Percentiles rank a stretch among this genome's conserved stretches.
Evolutionary conservation across 2,888 invertebrate genomes (phyloP).

Genomic region (Drosophila meridiana): DNA sequence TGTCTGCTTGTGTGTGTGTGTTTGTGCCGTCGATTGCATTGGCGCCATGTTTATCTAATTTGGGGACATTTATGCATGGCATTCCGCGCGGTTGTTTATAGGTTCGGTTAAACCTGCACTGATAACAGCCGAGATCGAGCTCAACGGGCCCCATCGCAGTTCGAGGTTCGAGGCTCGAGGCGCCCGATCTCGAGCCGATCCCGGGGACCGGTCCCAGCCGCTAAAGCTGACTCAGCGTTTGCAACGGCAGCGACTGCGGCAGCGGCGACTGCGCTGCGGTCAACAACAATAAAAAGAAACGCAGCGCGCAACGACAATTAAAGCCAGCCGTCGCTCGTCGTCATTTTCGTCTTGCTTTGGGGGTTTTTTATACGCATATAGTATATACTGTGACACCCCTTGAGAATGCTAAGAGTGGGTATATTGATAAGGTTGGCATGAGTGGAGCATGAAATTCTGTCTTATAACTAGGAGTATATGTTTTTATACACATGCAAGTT

Average conservation of each 20-base stretch:
- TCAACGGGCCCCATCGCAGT: slow-evolving; percentile 7
- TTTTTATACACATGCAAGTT: not conserved
- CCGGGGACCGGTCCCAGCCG: slow-evolving; percentile 40
- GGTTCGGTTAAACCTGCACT: slow-evolving; percentile 85
- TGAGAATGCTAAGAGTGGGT: not conserved
- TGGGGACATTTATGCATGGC: slow-evolving; percentile 85
- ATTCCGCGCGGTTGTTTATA: slow-evolving; percentile 85
- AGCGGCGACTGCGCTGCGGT: slow-evolving; percentile 47
- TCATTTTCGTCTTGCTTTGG: slow-evolving; percentile 41
- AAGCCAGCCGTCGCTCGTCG: slow-evolving; percentile 59
- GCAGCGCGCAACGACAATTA: slow-evolving; percentile 64
- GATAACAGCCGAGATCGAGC: slow-evolving; percentile 65
- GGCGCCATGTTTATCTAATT: slow-evolving; percentile 85
- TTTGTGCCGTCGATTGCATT: slow-evolving; percentile 82
- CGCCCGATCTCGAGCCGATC: slow-evolving; percentile 12
- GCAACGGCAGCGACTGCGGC: slow-evolving; percentile 6
- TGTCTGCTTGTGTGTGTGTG: slow-evolving; percentile 5
- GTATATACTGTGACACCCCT: not conserved
- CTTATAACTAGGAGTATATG: not conserved
- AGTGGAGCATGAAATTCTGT: not conserved
- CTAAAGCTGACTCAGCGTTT: slow-evolving; percentile 49
- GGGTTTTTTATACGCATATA: not conserved
- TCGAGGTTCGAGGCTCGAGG: slow-evolving; percentile 6
- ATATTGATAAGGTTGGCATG: not conserved
- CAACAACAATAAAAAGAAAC: slow-evolving; percentile 53